Percentiles rank a stretch among this genome's conserved stretches.
Conservation (phyloP, 2,797 vertebrate genomes). For the Chaenodraco wilsoni region DNA sequence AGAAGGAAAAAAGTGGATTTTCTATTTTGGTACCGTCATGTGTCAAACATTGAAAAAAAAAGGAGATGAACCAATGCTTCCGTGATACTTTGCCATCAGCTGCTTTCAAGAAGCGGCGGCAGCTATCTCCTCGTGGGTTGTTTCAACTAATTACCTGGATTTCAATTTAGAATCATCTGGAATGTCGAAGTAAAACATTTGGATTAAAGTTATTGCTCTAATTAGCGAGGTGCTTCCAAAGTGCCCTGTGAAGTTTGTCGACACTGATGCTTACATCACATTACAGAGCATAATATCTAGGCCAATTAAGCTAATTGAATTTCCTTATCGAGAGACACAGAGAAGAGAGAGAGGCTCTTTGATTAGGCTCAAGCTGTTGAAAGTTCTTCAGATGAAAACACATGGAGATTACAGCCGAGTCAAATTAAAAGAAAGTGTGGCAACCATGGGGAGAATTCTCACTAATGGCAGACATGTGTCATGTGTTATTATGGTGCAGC, state of each 20-base stretch:
- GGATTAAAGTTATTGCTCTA: slow-evolving; percentile 79
- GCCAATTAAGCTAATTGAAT: slow-evolving; percentile 84
- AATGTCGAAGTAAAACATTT: slow-evolving; percentile 72
- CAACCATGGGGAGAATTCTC: slow-evolving; percentile 42
- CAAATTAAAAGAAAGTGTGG: slow-evolving; percentile 67
- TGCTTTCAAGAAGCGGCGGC: slow-evolving; percentile 20
- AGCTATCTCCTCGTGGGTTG: slow-evolving; percentile 29
- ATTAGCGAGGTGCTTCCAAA: slow-evolving; percentile 77
- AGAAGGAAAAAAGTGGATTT: slow-evolving; percentile 10
- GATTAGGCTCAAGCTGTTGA: slow-evolving; percentile 78
- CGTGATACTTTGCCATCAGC: slow-evolving; percentile 38
- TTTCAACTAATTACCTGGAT: slow-evolving; percentile 72
- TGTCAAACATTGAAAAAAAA: slow-evolving; percentile 46
- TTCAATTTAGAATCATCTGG: slow-evolving; percentile 70
- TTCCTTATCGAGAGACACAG: slow-evolving; percentile 78
- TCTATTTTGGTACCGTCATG: slow-evolving; percentile 36
- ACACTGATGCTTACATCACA: slow-evolving; percentile 73
- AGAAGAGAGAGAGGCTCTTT: slow-evolving; percentile 70
- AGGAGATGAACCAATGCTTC: slow-evolving; percentile 27
- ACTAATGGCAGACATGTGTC: slow-evolving; percentile 54
- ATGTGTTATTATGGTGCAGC: slow-evolving; percentile 45
- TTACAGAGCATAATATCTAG: slow-evolving; percentile 79
- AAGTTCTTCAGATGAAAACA: slow-evolving; percentile 74
- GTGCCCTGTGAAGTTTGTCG: slow-evolving; percentile 79
- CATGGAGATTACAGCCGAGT: slow-evolving; percentile 64